Base-by-base conservation (phyloP, 2,888 invertebrate genomes). In the Corythucha ciliata region DNA sequence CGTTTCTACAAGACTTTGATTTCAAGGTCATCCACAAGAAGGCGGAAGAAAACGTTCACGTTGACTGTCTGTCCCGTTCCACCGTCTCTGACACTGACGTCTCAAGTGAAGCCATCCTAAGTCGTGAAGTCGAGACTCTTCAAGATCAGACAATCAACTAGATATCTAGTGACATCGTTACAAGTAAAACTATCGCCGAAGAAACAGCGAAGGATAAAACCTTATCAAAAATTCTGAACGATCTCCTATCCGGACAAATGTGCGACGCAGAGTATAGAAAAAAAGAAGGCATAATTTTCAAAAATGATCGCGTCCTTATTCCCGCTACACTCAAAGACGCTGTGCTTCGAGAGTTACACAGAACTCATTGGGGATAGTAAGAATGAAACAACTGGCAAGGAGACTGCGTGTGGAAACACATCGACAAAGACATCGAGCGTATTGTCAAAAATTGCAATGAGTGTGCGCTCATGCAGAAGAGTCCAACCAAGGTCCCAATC, bases 301-400 rank as follows among this genome's bases (percentile, higher is more conserved):
- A 37, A 24, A 45, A 42, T 5, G 34, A 48, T 21, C 39, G 59
- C 18, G 52, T 58, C 7, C 51, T 58, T 7, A 57, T 61, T 46
- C 57, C 58, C 18, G 26, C 33, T 8, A 55, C 58, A 3, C 61
- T 62, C 2, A 52, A 55, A 32, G 8, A 10, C 4, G 24, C 22
- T 3, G 42, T 49, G 14, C 42, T 49, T 18, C 4, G n/a, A 12
- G 63, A 64, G 52, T 51, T 64, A 7, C 62, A 64, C 46, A 36
- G 53, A 20, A 61, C 60, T 2, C 60, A 63, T 48, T 60, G 6
- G 63, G 64, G 1, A 58, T 63, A 4, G 57, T 59, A 12, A 61
- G 60, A 29, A 64, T 63, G 60, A 64, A 64, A 44, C 45, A 54
- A 18, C 26, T 64, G 10, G 62, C 62, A 21, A 48, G 63, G 8